Evolutionary conservation across 35 echinoderm and acorn worm genomes (phyloP).

Genomic region (Chiridota heheva): DNA sequence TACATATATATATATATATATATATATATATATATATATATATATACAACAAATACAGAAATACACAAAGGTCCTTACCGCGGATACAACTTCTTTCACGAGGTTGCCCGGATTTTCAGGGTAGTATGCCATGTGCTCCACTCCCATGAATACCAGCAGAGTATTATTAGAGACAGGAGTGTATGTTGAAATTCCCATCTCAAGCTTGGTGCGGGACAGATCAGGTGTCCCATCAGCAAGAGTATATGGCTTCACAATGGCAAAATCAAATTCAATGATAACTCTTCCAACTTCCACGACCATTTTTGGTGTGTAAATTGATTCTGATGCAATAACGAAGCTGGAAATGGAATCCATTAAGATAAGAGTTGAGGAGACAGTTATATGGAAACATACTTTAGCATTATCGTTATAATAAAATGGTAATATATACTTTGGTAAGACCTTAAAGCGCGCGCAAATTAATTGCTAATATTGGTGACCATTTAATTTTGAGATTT

Average conservation of each 20-base stretch:
- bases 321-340: conserved; percentile 49
- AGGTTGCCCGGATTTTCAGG: conserved; percentile 41
- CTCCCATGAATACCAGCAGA: conserved; percentile 46
- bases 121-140: conserved; percentile 15
- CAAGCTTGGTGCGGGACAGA: conserved; percentile 14
- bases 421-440: neutral
- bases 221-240: conserved; percentile 37
- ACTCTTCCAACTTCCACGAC: conserved; percentile 2
- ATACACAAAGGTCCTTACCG: conserved; percentile 25
- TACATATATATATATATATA: too few relatives aligned
- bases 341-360: neutral
- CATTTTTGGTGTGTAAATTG: conserved; percentile 5
- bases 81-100: conserved; percentile 24
- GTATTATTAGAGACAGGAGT: conserved; percentile 21
- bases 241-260: conserved; percentile 54
- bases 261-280: conserved; percentile 62
- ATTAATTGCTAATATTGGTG: too few relatives aligned
- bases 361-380: neutral
- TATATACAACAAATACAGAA: neutral
- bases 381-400: neutral
- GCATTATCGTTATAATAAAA: neutral
- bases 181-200: conserved; percentile 53
- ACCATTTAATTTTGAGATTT: too few relatives aligned
- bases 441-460: neutral
- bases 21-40: too few relatives aligned